A percentile compares a stretch with the other conserved stretches of the same genome.
Evolutionary conservation across 1,140 invertebrate species (phyloP).

Genomic region (Philotrypesis tridentata): DNA sequence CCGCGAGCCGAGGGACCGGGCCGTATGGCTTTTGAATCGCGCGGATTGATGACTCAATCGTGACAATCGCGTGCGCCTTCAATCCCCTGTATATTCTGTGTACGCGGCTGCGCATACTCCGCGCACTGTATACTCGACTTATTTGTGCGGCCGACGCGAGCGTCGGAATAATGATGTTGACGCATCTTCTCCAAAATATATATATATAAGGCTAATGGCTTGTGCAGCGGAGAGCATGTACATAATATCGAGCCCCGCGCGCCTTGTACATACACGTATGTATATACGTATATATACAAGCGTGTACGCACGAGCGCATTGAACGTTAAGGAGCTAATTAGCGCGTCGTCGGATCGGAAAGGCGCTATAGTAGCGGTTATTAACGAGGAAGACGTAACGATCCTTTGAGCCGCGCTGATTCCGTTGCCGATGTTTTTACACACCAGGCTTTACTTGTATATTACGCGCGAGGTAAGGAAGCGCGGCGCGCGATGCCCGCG

Average conservation of each 20-base stretch:
- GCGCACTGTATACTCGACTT: no score
- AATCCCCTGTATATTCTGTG: no score
- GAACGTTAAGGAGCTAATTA: constrained; percentile 62
- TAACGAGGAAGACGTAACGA: constrained; percentile 54
- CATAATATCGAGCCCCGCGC: neutral
- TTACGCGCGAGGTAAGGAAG: constrained; percentile 56
- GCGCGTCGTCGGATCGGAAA: constrained; percentile 55
- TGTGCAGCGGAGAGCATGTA: neutral
- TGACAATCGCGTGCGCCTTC: constrained; percentile 5
- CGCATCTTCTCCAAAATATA: no score
- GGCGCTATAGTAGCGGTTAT: constrained; percentile 31
- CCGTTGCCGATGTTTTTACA: constrained; percentile 58
- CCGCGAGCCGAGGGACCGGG: no score
- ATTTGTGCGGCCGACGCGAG: no score
- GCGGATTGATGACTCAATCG: constrained; percentile 5
- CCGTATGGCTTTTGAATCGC: neutral
- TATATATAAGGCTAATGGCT: no score
- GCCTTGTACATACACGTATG: no score
- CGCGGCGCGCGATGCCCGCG: constrained; percentile 46
- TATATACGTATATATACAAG: no score
- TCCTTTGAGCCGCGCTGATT: constrained; percentile 55
- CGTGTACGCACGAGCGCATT: constrained; percentile 31
- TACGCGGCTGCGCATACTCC: no score
- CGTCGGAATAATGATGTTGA: no score
- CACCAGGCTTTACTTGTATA: no score